Evolutionary conservation across 2,888 invertebrate species (phyloP), one percentile per base, ranked within the genome.

Genomic region (Noctua comes): DNA sequence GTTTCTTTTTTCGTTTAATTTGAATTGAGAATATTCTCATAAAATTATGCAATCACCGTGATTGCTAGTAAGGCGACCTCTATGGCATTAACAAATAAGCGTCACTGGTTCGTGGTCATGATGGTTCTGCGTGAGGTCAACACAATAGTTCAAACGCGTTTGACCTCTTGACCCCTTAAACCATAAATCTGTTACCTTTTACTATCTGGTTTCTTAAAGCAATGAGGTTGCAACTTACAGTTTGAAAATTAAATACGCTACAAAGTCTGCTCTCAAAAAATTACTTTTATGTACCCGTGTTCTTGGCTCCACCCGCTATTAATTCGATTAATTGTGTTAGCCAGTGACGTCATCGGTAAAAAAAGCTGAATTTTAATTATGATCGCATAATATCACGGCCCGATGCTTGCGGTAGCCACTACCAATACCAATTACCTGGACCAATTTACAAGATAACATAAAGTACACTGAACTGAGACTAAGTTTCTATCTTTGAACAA

Each of bases 351-450:
- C 10, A 10, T 69, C 46, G 13, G 36, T 73, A 40, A 83, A 87
- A 57, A 88, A 86, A 83, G 48, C 43, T 57, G 79, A 82, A 83
- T 88, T 83, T 78, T 83, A 84, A 88, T 84, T 80, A 87, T 80
- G 76, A 81, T 76, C 77, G 81, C 82, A 86, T 86, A 84, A 88
- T 87, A 85, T 84, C 88, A 90, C 88, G 90, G 88, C 73, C 83
- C 81, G 73, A 73, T 88, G 89, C 86, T 79, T 82, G 68, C 86
- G 77, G 71, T 88, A 88, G 71, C 82, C 86, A 87, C 82, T n/a
- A n/a, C n/a, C n/a, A n/a, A n/a, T n/a, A n/a, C n/a, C n/a, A n/a
- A n/a, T n/a, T n/a, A n/a, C n/a, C n/a, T 87, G 85, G 85, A 90
- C 86, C 89, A 88, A 83, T 76, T 83, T 84, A 81, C 73, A 48